Conservation (phyloP, 1,140 invertebrate genomes). For the Melipona quadrifasciata region DNA sequence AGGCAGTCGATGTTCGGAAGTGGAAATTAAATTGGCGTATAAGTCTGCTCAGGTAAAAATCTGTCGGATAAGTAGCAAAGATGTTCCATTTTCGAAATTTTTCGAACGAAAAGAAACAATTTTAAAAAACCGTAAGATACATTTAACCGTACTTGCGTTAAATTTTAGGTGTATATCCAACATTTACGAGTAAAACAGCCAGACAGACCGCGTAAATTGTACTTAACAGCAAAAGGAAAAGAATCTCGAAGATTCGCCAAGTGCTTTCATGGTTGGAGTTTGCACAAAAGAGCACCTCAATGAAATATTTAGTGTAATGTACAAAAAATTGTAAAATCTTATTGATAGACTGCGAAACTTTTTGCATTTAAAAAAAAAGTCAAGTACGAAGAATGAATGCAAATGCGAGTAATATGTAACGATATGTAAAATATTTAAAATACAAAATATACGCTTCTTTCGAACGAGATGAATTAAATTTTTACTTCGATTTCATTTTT, state of each 20-base stretch:
- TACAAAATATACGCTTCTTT: no score
- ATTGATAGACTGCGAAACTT: no score
- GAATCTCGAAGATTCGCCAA: conserved; percentile 97
- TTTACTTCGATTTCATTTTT: no score
- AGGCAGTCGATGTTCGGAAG: conserved; percentile 97
- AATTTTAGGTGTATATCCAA: conserved; percentile 95
- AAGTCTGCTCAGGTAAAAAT: conserved; percentile 96
- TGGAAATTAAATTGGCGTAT: conserved; percentile 99
- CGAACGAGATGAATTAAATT: no score
- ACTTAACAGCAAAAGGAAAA: conserved; percentile 98
- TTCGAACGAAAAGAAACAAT: neutral
- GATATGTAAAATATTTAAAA: no score
- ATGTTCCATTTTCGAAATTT: neutral
- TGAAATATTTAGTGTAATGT: conserved; percentile 17
- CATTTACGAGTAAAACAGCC: conserved; percentile 98
- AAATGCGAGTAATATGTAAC: no score
- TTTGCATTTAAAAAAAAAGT: no score
- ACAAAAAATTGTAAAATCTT: no score
- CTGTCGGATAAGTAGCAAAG: neutral
- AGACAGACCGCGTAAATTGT: conserved; percentile 94
- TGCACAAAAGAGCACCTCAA: conserved; percentile 85
- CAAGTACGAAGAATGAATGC: no score
- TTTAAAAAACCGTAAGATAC: neutral
- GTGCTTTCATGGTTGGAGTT: conserved; percentile 99
- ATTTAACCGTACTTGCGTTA: no score